A percentile compares a stretch with the other conserved stretches of the same genome.
Evolutionary conservation across 1,140 invertebrate genomes (phyloP).

Genomic region (Drosophila nigromelanica): DNA sequence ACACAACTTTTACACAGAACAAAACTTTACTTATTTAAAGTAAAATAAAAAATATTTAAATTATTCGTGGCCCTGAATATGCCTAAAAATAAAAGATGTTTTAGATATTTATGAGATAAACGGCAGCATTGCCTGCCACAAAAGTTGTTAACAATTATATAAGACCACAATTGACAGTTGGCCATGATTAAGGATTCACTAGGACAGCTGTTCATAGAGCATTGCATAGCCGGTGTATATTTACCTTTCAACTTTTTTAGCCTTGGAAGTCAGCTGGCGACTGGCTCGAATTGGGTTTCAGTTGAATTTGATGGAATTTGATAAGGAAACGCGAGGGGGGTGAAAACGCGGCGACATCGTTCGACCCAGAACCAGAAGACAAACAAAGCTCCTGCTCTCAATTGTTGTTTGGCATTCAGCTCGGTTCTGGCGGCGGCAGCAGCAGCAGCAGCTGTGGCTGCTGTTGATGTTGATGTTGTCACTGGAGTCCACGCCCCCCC

Average conservation of each 20-base stretch:
- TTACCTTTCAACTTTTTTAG: background rate
- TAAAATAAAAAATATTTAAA: too few species aligned
- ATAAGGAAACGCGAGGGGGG: background rate
- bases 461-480: conserved; percentile 27
- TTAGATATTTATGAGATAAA: too few species aligned
- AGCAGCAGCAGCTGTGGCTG: background rate
- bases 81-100: too few species aligned
- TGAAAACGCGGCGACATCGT: background rate
- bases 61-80: too few species aligned
- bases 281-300: conserved; percentile 16
- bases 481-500: conserved; percentile 39
- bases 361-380: conserved; percentile 5
- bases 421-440: background rate
- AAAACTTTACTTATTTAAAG: too few species aligned
- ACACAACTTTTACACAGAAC: too few species aligned
- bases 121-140: too few species aligned
- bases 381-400: conserved; percentile 16
- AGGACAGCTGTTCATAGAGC: background rate
- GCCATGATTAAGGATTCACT: too few species aligned
- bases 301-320: conserved; percentile 17
- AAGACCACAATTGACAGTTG: too few species aligned
- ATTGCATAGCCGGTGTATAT: too few species aligned
- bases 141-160: too few species aligned
- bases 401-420: conserved; percentile 17
- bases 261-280: conserved; percentile 1